Evolutionary conservation across 2,888 invertebrate species (phyloP).

Genomic region (Epistrophe grossulariae): DNA sequence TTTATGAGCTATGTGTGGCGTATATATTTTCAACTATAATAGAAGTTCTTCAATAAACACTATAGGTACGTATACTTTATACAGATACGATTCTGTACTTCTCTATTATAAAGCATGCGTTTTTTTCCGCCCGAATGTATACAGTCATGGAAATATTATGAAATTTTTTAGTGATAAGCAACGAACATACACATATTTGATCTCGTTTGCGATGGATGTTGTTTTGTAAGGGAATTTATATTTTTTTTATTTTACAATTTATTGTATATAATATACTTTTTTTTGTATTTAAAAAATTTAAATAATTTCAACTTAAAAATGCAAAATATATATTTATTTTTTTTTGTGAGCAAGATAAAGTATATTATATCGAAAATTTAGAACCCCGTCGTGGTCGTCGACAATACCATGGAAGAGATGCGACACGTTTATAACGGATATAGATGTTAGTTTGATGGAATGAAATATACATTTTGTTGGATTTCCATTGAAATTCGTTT

Average conservation of each 20-base stretch:
- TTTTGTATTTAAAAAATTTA: conserved; percentile 23
- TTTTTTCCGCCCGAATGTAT: conserved; percentile 67
- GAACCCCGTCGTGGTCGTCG: conserved; percentile 44
- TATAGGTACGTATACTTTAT: conserved; percentile 8
- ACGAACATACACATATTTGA: conserved; percentile 67
- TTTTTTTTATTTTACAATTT: conserved; percentile 37
- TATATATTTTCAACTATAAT: conserved; percentile 22
- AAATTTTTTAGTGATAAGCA: conserved; percentile 72
- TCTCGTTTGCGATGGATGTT: conserved; percentile 56
- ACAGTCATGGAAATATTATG: conserved; percentile 64
- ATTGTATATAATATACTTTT: conserved; percentile 40
- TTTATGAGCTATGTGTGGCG: conserved; percentile 42
- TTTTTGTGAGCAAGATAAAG: conserved; percentile 38
- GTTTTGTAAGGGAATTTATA: conserved; percentile 53
- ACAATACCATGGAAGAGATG: conserved; percentile 58
- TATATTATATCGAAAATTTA: conserved; percentile 49
- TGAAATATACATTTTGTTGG: conserved; percentile 63
- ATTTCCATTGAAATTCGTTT: conserved; percentile 70
- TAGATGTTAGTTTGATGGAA: conserved; percentile 70
- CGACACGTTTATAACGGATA: conserved; percentile 74
- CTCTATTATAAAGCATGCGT: conserved; percentile 53
- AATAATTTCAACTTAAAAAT: conserved; percentile 29
- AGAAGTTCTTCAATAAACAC: conserved; percentile 45
- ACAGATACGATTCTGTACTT: conserved; percentile 38
- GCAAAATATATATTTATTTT: conserved; percentile 22